phyloP scores from a whole-genome alignment of 2,888 invertebrate genomes.

The Lochmaea crataegi region DNA sequence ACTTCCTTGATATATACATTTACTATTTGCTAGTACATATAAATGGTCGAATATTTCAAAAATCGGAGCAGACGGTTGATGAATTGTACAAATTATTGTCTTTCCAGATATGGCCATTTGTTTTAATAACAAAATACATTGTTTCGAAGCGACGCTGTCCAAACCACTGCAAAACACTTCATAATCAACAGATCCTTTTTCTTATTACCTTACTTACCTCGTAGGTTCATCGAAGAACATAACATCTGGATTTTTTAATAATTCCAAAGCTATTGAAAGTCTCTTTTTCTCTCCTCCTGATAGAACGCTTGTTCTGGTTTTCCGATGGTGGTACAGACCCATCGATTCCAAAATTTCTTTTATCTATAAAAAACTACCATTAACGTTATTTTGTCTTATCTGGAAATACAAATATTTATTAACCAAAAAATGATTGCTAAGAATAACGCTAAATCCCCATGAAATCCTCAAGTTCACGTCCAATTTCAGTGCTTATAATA shows the following conservation, averaged over 20 bases:
- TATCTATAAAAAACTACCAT: conserved; percentile 69
- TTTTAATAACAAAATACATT: conserved; percentile 83
- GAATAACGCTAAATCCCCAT: no score
- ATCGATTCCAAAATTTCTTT: conserved; percentile 83
- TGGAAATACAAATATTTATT: neutral
- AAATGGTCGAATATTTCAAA: conserved; percentile 91
- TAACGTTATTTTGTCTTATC: conserved; percentile 11
- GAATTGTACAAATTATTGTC: conserved; percentile 89
- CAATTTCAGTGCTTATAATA: no score
- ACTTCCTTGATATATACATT: conserved; percentile 84
- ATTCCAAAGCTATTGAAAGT: conserved; percentile 88
- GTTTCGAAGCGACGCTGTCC: conserved; percentile 85
- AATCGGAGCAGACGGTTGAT: conserved; percentile 89
- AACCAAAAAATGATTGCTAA: no score
- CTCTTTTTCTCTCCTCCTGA: conserved; percentile 94
- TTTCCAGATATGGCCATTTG: conserved; percentile 85
- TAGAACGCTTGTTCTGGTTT: conserved; percentile 77
- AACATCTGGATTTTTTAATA: conserved; percentile 91
- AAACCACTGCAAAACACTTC: conserved; percentile 72
- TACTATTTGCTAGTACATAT: conserved; percentile 84
- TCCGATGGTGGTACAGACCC: conserved; percentile 74
- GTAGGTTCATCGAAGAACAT: conserved; percentile 97
- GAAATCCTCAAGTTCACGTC: no score
- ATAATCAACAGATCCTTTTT: no score
- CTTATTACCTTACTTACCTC: conserved; percentile 44